Conservation (phyloP, 2,888 invertebrate genomes). For the Ophonus ardosiacus region DNA sequence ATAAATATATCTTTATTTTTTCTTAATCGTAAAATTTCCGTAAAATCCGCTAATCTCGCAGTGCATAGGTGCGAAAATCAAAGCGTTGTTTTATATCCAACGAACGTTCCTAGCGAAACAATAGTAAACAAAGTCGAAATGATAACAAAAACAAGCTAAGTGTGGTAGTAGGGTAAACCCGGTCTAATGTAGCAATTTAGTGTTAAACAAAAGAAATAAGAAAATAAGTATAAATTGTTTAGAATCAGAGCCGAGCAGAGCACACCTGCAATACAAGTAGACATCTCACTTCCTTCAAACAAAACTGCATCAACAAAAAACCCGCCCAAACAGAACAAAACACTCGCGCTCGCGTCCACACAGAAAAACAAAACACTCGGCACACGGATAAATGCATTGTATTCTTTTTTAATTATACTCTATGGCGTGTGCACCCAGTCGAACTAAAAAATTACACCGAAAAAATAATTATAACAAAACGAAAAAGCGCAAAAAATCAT, state of each 20-base stretch:
- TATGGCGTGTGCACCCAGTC: constrained; percentile 46
- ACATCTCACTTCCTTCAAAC: constrained; percentile 49
- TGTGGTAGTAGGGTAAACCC: constrained; percentile 9
- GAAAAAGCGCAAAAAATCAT: constrained; percentile 10
- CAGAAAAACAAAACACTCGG: constrained; percentile 37
- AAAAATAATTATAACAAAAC: constrained; percentile 52
- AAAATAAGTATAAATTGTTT: constrained; percentile 30
- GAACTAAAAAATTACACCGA: constrained; percentile 54
- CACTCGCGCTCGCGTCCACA: constrained; percentile 8
- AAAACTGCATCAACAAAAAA: constrained; percentile 45
- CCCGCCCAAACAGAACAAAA: constrained; percentile 29
- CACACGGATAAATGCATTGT: constrained; percentile 51
- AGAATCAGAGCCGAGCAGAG: constrained; percentile 4
- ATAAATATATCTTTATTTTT: no score
- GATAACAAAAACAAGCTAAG: constrained; percentile 15
- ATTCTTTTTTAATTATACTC: constrained; percentile 53
- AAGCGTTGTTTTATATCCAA: neutral
- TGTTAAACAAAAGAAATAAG: constrained; percentile 26
- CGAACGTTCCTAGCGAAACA: neutral
- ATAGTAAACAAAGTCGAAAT: constrained; percentile 23
- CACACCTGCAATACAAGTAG: constrained; percentile 17
- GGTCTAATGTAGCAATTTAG: constrained; percentile 34
- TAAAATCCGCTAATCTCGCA: neutral
- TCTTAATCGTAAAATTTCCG: neutral
- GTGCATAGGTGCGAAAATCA: neutral